Percentiles rank a stretch among this genome's conserved stretches.
Conservation (phyloP, 2,113 vertebrate genomes). For the Lipophrys pholis region DNA sequence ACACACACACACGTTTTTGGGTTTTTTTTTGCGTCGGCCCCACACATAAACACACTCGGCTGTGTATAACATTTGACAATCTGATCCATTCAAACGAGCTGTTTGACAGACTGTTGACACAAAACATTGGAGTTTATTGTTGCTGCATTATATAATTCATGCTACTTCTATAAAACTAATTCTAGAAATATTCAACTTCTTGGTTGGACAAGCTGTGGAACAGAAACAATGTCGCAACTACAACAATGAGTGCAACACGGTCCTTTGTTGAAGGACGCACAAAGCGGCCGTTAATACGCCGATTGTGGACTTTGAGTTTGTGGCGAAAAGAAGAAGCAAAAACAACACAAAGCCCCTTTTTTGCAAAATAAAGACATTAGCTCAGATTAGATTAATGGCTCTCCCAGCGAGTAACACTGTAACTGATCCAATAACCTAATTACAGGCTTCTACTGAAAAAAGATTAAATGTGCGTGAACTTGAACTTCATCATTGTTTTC, state of each 20-base stretch:
- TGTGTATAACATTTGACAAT: too few species aligned
- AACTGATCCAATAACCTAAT: conserved; percentile 43
- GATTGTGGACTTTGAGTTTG: neutral
- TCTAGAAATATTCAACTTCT: neutral
- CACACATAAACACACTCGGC: too few species aligned
- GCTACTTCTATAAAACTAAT: too few species aligned
- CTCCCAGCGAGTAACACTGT: neutral
- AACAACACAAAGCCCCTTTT: neutral
- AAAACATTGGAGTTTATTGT: too few species aligned
- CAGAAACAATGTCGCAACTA: neutral
- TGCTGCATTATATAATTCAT: too few species aligned
- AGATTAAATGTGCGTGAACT: conserved; percentile 39
- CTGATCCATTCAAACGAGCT: too few species aligned
- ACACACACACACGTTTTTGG: neutral
- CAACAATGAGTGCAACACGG: neutral
- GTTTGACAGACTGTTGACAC: too few species aligned
- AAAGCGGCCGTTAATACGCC: neutral
- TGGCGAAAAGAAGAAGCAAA: neutral
- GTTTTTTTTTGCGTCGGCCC: neutral
- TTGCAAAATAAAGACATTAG: neutral
- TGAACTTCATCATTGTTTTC: conserved; percentile 35
- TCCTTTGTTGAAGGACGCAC: neutral
- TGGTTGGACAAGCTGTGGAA: neutral
- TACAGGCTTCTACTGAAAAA: conserved; percentile 21
- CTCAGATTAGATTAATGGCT: conserved; percentile 10